Evolutionary conservation across 2,797 vertebrate species (phyloP), one percentile per base, ranked within the genome.

Genomic region (Scyliorhinus canicula): DNA sequence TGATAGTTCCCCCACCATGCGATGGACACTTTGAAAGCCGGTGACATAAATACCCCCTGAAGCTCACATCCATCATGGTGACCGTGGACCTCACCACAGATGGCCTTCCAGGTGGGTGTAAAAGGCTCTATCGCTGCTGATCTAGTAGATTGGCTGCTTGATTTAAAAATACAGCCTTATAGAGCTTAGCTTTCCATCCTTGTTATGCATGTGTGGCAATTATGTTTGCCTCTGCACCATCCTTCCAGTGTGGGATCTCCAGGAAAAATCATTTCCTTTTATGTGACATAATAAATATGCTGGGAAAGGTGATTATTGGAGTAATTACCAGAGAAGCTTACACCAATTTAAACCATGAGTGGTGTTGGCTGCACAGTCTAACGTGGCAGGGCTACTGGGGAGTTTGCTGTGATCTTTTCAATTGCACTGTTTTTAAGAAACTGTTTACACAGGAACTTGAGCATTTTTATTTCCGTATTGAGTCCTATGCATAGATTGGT

Each of bases 271-370:
- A 11, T 9, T 24, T 90, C 19, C 19, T 63, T 91, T 65, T 65
- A 24, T 91, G 21, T 44, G n/a, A 40, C 57, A 91, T 91, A 91
- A 91, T 65, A 91, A 91, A 19, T 60, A 63, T 91, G 60, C 88
- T 91, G 88, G 26, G n/a, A 63, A 91, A 91, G 88, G 60, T 44
- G 60, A 91, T 44, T 40, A 26, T 19, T 63, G 5, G 86, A 60
- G 57, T 24, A 90, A 63, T 60, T 90, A 90, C 4, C 40, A 55
- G 86, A 63, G 35, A 26, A 57, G 35, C 28, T 60, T 63, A 63
- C 86, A n/a, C 19, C 86, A 90, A 19, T 40, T 90, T n/a, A 60
- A 63, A 40, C 55, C 19, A 0, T 55, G 60, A 60, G 35, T n/a
- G 60, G 60, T 35, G 19, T 35, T 60, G 86, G 63, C 55, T 63